phyloP scores from a whole-genome alignment of 2,113 vertebrate genomes.

The Danionella cerebrum region DNA sequence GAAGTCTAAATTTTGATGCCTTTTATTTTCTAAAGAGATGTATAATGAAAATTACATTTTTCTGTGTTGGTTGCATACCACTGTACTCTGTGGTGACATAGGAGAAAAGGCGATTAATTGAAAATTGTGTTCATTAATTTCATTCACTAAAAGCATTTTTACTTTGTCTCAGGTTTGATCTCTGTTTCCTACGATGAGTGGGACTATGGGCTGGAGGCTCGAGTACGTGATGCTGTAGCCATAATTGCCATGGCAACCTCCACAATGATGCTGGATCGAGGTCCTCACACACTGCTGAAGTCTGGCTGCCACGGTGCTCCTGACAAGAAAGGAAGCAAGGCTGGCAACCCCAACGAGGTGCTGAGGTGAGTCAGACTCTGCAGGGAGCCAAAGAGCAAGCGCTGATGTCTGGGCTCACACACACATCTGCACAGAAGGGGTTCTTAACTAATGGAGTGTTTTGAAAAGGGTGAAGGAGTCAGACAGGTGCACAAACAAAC shows the following conservation, averaged over 20 bases:
- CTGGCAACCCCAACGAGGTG: slow-evolving; percentile 66
- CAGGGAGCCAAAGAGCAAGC: not conserved
- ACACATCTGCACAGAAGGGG: not conserved
- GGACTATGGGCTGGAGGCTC: slow-evolving; percentile 95
- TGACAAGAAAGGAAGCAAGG: slow-evolving; percentile 77
- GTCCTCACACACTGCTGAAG: slow-evolving; percentile 83
- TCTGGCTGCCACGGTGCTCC: slow-evolving; percentile 91
- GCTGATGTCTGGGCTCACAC: not conserved
- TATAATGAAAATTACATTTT: not conserved
- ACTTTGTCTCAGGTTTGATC: slow-evolving; percentile 71
- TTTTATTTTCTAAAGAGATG: too few species aligned
- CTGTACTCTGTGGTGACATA: too few species aligned
- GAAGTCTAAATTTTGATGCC: too few species aligned
- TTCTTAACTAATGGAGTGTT: not conserved
- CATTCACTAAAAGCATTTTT: not conserved
- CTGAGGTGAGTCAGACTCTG: slow-evolving; percentile 58
- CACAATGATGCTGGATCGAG: slow-evolving; percentile 94
- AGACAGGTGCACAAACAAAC: not conserved
- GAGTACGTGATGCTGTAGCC: slow-evolving; percentile 94
- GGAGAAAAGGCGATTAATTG: not conserved
- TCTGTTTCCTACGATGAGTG: slow-evolving; percentile 98
- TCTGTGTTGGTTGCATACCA: too few species aligned
- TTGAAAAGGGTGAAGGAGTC: slow-evolving; percentile 2
- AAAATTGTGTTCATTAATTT: not conserved
- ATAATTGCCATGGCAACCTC: slow-evolving; percentile 96